Evolutionary conservation across 2,113 vertebrate species (phyloP), one percentile per base, ranked within the genome.

Genomic region (Regulus satrapa): DNA sequence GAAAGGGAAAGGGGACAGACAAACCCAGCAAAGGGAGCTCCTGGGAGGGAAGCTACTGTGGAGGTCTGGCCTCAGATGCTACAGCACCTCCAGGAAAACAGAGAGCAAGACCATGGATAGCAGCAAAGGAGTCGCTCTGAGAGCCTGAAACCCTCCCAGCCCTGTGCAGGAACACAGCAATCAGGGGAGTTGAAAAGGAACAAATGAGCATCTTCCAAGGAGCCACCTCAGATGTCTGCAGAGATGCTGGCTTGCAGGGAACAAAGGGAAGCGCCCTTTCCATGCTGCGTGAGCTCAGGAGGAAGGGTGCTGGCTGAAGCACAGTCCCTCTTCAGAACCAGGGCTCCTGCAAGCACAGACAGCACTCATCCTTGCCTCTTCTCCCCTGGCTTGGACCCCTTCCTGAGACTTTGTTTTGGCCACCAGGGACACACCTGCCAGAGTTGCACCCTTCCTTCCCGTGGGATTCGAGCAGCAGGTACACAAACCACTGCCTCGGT

Each of bases 151-250:
- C 64, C 43, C 14, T 25, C 10, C 61, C n/a, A 48, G 56, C 0
- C 61, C 43, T 59, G 75, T 38, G 64, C 89, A 71, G 55, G 74
- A 95, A 94, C 88, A 81, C 69, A 77, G 8, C 38, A 69, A 78
- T 14, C 34, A 58, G 71, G 34, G 54, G 40, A 91, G 90, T 1
- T 41, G 29, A 5, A 49, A 81, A 68, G 32, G 80, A 80, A 72
- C 72, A 76, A 43, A 86, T 45, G 6, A 45, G 45, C 80, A 94
- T 61, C 94, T 56, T 56, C 32, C 85, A 59, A 51, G 41, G 51
- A 64, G 71, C 38, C 0, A 2, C 34, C 19, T 63, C 63, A 24
- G 7, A 7, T 2, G 12, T 40, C 61, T 54, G 15, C 48, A 63
- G 93, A 94, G 17, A 56, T 7, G 20, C 14, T 10, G 63, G 36